These are phyloP conservation scores for Hyperoplus lanceolatus DNA, from an alignment of 2,797 vertebrate genomes.

Conservation along the genomic window DNA sequence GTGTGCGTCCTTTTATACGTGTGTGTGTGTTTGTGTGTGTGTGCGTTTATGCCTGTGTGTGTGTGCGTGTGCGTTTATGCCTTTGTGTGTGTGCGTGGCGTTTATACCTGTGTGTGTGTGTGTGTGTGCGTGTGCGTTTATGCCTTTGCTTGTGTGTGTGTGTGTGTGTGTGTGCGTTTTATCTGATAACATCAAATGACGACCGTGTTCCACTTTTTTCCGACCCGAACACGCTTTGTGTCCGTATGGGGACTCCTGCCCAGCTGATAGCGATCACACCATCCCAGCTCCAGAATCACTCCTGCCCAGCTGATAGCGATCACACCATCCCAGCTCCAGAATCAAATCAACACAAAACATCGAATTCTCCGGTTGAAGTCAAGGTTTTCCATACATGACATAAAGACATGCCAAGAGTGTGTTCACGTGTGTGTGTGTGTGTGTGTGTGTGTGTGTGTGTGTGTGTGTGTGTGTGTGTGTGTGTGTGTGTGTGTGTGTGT, in stretches of 20 bases:
- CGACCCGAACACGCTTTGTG: slow-evolving; percentile 42
- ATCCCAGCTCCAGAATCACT: slow-evolving; percentile 17
- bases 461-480: too few relatives aligned
- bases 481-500: too few relatives aligned
- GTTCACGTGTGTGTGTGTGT: too few relatives aligned
- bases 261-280: slow-evolving; percentile 32
- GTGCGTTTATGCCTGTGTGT: neutral
- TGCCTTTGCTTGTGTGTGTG: slow-evolving; percentile 6
- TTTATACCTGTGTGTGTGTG: slow-evolving; percentile 7
- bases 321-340: neutral
- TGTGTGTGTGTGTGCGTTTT: slow-evolving; percentile 1
- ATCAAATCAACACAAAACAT: neutral
- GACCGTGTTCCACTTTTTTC: slow-evolving; percentile 41
- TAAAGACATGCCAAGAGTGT: too few relatives aligned
- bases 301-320: too few relatives aligned
- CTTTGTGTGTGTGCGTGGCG: slow-evolving; percentile 12
- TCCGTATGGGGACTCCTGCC: slow-evolving; percentile 43
- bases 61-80: slow-evolving; percentile 7
- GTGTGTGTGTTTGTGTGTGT: slow-evolving; percentile 29
- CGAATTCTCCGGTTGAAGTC: neutral
- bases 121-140: slow-evolving; percentile 9
- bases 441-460: too few relatives aligned
- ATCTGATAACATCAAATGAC: slow-evolving; percentile 57
- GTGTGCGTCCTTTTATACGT: slow-evolving; percentile 8
- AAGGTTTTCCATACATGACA: neutral